phyloP scores from a whole-genome alignment of 2,888 invertebrate species.

The Cyclophora albipunctata region DNA sequence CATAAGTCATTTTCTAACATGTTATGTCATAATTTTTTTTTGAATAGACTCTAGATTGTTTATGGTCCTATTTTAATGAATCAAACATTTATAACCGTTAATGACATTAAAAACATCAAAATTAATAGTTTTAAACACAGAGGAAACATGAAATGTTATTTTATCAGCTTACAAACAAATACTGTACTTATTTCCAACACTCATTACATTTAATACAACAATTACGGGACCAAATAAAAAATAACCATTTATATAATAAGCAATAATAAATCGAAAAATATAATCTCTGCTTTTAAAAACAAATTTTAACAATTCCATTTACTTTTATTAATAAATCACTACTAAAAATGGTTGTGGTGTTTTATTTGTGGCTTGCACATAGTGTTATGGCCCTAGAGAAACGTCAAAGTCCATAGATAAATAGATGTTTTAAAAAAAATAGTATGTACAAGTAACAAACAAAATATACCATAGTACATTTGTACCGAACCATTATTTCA shows the following conservation, averaged over 20 bases:
- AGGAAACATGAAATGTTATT: constrained; percentile 33
- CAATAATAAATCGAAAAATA: constrained; percentile 70
- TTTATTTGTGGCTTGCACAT: too few species aligned
- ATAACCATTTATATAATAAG: constrained; percentile 35
- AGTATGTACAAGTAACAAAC: too few species aligned
- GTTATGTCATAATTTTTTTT: too few species aligned
- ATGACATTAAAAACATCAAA: neutral
- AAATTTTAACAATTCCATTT: constrained; percentile 65
- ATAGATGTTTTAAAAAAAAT: too few species aligned
- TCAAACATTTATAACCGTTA: too few species aligned
- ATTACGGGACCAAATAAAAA: constrained; percentile 41
- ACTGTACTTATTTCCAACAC: constrained; percentile 48
- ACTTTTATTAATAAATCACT: constrained; percentile 21
- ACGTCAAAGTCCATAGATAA: neutral
- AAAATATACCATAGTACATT: constrained; percentile 11
- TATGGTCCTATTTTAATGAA: too few species aligned
- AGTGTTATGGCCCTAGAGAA: neutral
- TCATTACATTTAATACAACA: constrained; percentile 52
- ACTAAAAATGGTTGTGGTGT: neutral
- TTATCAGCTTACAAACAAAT: constrained; percentile 41
- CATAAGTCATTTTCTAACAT: too few species aligned
- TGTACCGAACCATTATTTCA: constrained; percentile 37
- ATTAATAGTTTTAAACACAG: constrained; percentile 19
- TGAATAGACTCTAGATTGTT: too few species aligned
- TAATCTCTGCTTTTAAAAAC: constrained; percentile 58